These are phyloP conservation scores for Nasonia oneida DNA, from an alignment of 2,888 invertebrate genomes.

Conservation along the genomic window DNA sequence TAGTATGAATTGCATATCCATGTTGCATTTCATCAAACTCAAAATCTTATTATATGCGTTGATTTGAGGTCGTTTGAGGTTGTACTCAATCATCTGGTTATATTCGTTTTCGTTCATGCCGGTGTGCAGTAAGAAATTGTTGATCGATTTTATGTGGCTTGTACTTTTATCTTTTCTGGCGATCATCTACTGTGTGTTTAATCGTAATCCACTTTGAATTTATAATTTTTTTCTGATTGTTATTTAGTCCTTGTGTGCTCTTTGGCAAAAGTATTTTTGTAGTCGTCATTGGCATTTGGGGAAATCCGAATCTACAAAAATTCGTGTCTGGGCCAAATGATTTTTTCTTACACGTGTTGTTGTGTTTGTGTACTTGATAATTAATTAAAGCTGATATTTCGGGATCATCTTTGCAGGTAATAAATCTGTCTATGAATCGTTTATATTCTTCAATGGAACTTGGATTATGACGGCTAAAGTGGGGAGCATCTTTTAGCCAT, in stretches of 20 bases:
- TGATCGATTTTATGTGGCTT: constrained; percentile 45
- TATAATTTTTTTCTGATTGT: constrained; percentile 21
- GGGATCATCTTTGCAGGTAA: constrained; percentile 33
- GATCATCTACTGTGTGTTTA: constrained; percentile 19
- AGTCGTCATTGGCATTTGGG: constrained; percentile 22
- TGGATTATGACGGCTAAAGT: constrained; percentile 19
- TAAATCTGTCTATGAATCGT: constrained; percentile 44
- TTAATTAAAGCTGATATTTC: constrained; percentile 38
- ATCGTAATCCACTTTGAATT: constrained; percentile 16
- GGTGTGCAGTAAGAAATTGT: constrained; percentile 16
- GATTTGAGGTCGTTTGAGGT: constrained; percentile 42
- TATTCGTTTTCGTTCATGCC: constrained; percentile 51
- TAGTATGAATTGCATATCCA: constrained; percentile 62
- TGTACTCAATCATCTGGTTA: constrained; percentile 9
- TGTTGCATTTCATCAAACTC: constrained; percentile 54
- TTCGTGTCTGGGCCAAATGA: no score
- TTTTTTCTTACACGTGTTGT: constrained; percentile 54
- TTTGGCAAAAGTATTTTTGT: constrained; percentile 24
- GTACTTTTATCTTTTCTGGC: constrained; percentile 21
- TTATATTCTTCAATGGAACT: constrained; percentile 17
- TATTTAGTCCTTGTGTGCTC: constrained; percentile 27
- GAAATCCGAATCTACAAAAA: no score
- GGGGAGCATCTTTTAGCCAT: constrained; percentile 61
- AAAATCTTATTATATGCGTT: constrained; percentile 61
- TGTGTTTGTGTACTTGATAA: constrained; percentile 52